A percentile compares a stretch with the other conserved stretches of the same genome.
phyloP scores from a whole-genome alignment of 2,888 invertebrate genomes.

The Clitarchus hookeri region DNA sequence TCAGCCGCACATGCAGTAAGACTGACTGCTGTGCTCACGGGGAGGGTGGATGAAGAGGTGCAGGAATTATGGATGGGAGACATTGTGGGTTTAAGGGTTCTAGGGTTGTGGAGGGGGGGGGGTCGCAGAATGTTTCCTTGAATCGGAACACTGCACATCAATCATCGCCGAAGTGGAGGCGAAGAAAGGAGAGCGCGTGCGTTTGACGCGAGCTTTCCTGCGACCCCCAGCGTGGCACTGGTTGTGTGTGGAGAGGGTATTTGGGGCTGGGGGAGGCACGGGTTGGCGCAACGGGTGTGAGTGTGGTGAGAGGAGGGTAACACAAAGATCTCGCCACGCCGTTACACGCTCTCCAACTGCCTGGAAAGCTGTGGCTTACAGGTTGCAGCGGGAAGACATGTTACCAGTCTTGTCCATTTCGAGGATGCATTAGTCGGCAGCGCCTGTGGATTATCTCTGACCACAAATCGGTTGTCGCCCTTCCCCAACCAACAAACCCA shows the following conservation, averaged over 20 bases:
- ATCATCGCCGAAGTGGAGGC: background rate
- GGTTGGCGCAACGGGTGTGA: background rate
- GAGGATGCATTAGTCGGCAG: no score
- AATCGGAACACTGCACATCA: background rate
- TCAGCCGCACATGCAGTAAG: background rate
- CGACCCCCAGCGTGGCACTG: background rate
- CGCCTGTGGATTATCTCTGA: no score
- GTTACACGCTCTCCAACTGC: background rate
- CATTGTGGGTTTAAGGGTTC: no score
- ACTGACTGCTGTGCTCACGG: background rate
- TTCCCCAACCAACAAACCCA: no score
- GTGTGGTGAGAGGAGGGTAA: background rate
- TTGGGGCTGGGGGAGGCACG: background rate
- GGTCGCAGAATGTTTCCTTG: background rate
- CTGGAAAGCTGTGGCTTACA: background rate
- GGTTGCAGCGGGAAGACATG: background rate
- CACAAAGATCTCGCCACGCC: background rate
- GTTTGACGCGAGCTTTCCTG: background rate
- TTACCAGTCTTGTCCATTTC: no score
- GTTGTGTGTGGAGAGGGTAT: background rate
- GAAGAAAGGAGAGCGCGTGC: background rate
- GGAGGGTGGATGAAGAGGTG: no score
- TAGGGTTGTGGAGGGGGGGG: no score
- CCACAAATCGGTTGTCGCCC: no score
- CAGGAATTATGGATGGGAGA: no score